Evolutionary conservation across 2,888 invertebrate genomes (phyloP).

Genomic region (Hecatera dysodea): DNA sequence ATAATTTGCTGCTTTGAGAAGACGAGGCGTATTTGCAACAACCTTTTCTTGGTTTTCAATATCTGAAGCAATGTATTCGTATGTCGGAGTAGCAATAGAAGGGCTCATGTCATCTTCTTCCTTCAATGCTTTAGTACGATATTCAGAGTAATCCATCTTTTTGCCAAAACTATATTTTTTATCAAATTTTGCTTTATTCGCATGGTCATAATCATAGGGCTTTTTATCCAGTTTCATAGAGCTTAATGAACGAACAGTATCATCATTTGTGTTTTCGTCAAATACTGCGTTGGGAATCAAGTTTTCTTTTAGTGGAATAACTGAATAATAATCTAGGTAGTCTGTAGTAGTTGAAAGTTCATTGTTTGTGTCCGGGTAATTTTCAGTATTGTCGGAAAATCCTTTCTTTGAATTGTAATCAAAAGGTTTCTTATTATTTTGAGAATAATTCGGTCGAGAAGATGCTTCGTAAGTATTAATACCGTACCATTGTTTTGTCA

Average conservation of each 20-base stretch:
- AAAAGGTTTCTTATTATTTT: constrained; percentile 54
- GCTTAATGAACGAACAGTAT: background rate
- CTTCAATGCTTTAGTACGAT: constrained; percentile 1
- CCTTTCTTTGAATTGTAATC: constrained; percentile 66
- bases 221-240: constrained; percentile 3
- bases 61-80: background rate
- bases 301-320: constrained; percentile 16
- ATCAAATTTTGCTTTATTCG: constrained; percentile 15
- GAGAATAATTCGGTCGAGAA: constrained; percentile 59
- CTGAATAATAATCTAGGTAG: background rate
- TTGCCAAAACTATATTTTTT: constrained; percentile 23
- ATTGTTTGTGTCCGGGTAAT: constrained; percentile 7
- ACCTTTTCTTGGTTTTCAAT: constrained; percentile 8
- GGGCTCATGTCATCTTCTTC: constrained; percentile 2
- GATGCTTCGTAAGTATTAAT: constrained; percentile 66
- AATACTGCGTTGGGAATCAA: background rate
- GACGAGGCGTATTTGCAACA: constrained; percentile 2
- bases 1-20: constrained; percentile 34
- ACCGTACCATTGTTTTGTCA: constrained; percentile 70
- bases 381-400: constrained; percentile 46
- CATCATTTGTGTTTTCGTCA: background rate
- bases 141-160: constrained; percentile 7
- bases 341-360: constrained; percentile 3
- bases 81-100: background rate
- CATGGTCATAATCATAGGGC: background rate